phyloP scores from a whole-genome alignment of 2,888 invertebrate species.

The Metallyticus violacea region DNA sequence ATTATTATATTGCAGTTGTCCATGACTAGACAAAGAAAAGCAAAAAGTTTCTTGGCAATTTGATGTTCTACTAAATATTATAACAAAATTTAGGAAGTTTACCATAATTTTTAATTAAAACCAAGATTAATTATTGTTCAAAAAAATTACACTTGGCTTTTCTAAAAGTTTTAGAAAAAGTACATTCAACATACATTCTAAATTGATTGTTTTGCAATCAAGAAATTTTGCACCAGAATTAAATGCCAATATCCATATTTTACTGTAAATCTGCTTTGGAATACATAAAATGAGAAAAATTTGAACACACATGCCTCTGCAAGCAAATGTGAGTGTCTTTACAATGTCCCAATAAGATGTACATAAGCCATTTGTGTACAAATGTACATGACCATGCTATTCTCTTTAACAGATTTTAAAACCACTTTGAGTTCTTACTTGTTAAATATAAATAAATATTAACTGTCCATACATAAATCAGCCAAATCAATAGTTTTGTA shows the following conservation, averaged over 20 bases:
- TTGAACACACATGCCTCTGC: background rate
- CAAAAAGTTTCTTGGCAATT: too few species aligned
- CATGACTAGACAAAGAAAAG: too few species aligned
- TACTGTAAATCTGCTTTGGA: background rate
- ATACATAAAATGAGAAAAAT: background rate
- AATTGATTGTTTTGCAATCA: too few species aligned
- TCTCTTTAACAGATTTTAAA: conserved; percentile 22
- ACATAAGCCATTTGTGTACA: background rate
- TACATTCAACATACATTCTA: too few species aligned
- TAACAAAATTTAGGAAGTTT: background rate
- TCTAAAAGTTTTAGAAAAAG: too few species aligned
- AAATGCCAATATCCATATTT: background rate
- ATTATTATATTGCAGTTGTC: too few species aligned
- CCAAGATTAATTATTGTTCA: too few species aligned
- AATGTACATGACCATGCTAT: conserved; percentile 8
- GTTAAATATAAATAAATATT: conserved; percentile 17
- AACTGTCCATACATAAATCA: conserved; percentile 3
- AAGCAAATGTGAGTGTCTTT: conserved; percentile 24
- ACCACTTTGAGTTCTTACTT: conserved; percentile 25
- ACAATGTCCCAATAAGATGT: conserved; percentile 19
- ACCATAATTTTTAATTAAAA: too few species aligned
- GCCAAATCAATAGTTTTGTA: conserved; percentile 17
- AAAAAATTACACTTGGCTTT: too few species aligned
- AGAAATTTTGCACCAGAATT: background rate
- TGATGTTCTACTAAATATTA: too few species aligned